These are phyloP conservation scores for Ferdinandea cuprea DNA, from an alignment of 2,888 invertebrate species.

Conservation along the genomic window DNA sequence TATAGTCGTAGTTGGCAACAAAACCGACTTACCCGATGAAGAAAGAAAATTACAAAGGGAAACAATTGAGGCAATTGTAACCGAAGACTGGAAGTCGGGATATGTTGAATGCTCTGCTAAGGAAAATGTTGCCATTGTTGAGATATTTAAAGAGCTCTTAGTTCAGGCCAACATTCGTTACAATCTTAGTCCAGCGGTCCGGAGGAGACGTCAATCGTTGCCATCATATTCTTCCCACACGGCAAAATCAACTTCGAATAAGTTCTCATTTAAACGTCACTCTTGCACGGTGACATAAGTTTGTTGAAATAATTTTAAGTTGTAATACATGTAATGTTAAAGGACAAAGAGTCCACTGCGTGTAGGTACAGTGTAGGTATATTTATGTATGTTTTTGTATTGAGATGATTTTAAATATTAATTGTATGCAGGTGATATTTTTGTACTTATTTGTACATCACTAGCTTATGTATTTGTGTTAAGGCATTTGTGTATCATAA, in stretches of 20 bases:
- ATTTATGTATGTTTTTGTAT: slow-evolving; percentile 47
- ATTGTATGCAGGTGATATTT: slow-evolving; percentile 70
- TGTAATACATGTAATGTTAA: neutral
- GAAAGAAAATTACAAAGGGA: slow-evolving; percentile 81
- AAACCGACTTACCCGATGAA: slow-evolving; percentile 85
- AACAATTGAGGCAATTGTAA: slow-evolving; percentile 82
- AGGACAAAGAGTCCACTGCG: too few species aligned
- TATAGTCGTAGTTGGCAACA: slow-evolving; percentile 89
- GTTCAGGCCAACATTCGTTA: slow-evolving; percentile 84
- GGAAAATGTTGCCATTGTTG: slow-evolving; percentile 83
- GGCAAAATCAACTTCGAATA: slow-evolving; percentile 76
- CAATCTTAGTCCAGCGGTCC: slow-evolving; percentile 83
- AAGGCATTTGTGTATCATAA: slow-evolving; percentile 53
- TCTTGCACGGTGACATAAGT: slow-evolving; percentile 78
- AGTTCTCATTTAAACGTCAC: slow-evolving; percentile 76
- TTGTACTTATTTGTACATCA: slow-evolving; percentile 65
- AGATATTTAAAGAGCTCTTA: slow-evolving; percentile 84
- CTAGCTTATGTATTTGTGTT: slow-evolving; percentile 53
- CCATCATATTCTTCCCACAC: slow-evolving; percentile 79
- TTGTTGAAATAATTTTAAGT: neutral
- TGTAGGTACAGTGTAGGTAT: too few species aligned
- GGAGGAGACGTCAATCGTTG: slow-evolving; percentile 82
- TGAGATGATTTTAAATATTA: slow-evolving; percentile 42
- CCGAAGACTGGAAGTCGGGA: slow-evolving; percentile 84
- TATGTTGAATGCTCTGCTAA: slow-evolving; percentile 85